Percentiles rank a stretch among this genome's conserved stretches.
Conservation (phyloP, 2,113 vertebrate species). For the Vimba vimba region DNA sequence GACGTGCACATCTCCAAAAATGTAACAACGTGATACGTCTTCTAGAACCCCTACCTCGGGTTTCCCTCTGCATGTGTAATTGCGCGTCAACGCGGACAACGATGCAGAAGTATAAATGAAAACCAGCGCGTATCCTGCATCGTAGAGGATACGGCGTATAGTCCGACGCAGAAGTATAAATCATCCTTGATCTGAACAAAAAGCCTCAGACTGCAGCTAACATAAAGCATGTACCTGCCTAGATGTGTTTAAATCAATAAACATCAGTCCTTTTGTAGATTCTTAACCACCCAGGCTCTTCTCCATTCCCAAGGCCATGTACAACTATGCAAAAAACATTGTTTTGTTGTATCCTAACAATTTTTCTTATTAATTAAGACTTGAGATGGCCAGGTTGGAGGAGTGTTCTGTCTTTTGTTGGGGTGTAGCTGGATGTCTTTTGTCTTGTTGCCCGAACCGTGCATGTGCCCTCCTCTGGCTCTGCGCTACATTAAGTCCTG, state of each 20-base stretch:
- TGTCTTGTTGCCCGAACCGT: slow-evolving; percentile 25
- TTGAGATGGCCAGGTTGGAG: slow-evolving; percentile 33
- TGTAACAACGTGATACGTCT: no score
- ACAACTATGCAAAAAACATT: not conserved
- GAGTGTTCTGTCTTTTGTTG: slow-evolving; percentile 24
- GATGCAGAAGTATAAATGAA: no score
- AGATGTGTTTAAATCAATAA: slow-evolving; percentile 7
- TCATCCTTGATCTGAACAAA: not conserved
- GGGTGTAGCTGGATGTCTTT: slow-evolving; percentile 40
- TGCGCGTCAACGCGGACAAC: no score
- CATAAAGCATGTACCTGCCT: not conserved
- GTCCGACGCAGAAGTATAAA: no score
- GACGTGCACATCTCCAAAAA: no score
- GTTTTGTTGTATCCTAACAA: slow-evolving; percentile 24
- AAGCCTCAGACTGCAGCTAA: not conserved
- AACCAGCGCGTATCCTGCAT: no score
- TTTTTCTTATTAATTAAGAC: slow-evolving; percentile 57
- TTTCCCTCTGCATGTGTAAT: no score
- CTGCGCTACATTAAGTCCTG: slow-evolving; percentile 39
- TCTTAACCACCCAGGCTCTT: not conserved
- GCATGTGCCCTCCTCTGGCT: slow-evolving; percentile 23
- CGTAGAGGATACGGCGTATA: no score
- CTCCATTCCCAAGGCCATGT: not conserved
- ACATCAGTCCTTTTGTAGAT: not conserved
- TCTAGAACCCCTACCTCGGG: no score